Base-by-base conservation (phyloP, 2,113 vertebrate genomes). In the Passerina amoena region DNA sequence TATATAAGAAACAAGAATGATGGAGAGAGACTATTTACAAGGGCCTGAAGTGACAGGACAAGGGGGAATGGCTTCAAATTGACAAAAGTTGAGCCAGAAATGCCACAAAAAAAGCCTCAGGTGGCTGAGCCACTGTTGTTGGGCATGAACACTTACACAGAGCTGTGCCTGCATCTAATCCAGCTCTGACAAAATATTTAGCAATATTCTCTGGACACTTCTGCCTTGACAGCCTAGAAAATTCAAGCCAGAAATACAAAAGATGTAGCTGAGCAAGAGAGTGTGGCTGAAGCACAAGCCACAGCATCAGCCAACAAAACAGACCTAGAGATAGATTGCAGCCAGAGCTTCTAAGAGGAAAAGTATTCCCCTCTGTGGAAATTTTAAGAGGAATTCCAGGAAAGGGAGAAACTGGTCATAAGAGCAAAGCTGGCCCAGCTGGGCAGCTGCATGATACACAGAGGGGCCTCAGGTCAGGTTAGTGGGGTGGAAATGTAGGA, bases 331-430 rank as follows among this genome's bases (percentile, higher is more conserved):
- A 56, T 5, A 91, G 8, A 18, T 42, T 64, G 44, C 44, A 66
- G 53, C 57, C 53, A 82, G 70, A 51, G 33, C 30, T 72, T 40
- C n/a, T 78, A 56, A 63, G 60, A 66, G 28, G 45, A 94, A 61
- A 66, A 93, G 23, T 38, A 40, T 76, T 95, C 40, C n/a, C 8
- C 59, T 72, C 63, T 33, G 31, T 45, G 75, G 44, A 28, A 79
- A 68, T 64, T 86, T 71, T 48, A 76, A 88, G 54, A 27, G 65
- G 42, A 94, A 79, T 85, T 79, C 56, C 66, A 94, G 82, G 63
- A 92, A 94, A 79, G 35, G 24, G 20, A 82, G 44, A 75, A 90
- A 35, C 9, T 50, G 35, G 23, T 75, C 51, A 54, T 22, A n/a
- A 27, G 69, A 75, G 47, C 38, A 95, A 70, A 79, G 18, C 35